These are phyloP conservation scores for Pyrrhia umbra DNA, from an alignment of 2,888 invertebrate genomes.

Conservation along the genomic window DNA sequence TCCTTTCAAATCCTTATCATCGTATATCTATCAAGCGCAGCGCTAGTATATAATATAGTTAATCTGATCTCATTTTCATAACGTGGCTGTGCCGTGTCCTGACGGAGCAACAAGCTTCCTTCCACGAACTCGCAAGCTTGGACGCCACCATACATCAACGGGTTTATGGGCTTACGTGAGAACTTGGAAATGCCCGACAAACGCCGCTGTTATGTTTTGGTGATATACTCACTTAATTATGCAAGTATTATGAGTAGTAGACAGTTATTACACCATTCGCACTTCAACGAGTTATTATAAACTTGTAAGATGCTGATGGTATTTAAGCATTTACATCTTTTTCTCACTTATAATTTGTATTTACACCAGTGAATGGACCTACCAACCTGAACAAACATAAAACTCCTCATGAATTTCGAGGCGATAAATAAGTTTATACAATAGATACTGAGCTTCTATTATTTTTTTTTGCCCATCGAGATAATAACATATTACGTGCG, in stretches of 20 bases:
- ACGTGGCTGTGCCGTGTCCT: slow-evolving; percentile 48
- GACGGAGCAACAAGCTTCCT: slow-evolving; percentile 55
- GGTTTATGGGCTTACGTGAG: slow-evolving; percentile 70
- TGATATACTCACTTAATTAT: slow-evolving; percentile 37
- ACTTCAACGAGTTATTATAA: slow-evolving; percentile 25
- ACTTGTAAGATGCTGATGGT: background rate
- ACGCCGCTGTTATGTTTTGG: slow-evolving; percentile 31
- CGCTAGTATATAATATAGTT: slow-evolving; percentile 36
- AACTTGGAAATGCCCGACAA: slow-evolving; percentile 41
- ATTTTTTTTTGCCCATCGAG: slow-evolving; percentile 38
- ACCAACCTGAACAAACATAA: background rate
- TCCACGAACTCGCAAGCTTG: slow-evolving; percentile 67
- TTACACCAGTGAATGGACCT: background rate
- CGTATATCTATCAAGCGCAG: slow-evolving; percentile 39
- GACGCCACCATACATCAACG: slow-evolving; percentile 56
- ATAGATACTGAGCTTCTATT: slow-evolving; percentile 21
- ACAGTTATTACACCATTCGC: slow-evolving; percentile 32
- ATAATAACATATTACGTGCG: slow-evolving; percentile 39
- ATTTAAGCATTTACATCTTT: background rate
- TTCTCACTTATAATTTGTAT: background rate
- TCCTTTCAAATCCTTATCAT: slow-evolving; percentile 51
- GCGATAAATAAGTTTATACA: no score
- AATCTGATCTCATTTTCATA: slow-evolving; percentile 69
- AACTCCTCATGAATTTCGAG: background rate
- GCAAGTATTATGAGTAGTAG: slow-evolving; percentile 27